Evolutionary conservation across 2,888 invertebrate genomes (phyloP).

Genomic region (Aelia acuminata): DNA sequence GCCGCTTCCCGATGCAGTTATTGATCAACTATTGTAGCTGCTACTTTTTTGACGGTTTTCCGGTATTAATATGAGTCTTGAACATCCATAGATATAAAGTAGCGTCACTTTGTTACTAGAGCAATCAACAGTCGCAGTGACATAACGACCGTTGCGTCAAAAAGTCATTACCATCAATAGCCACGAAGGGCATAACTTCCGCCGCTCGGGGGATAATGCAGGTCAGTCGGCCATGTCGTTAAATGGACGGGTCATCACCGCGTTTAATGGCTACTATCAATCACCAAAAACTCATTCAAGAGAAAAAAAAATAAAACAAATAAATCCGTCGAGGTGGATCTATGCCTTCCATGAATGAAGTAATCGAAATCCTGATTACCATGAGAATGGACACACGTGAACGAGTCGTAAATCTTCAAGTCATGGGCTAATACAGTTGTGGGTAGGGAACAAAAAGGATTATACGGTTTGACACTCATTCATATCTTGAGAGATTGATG

Average conservation of each 20-base stretch:
- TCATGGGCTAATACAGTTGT: neutral
- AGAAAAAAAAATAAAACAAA: neutral
- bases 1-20: slow-evolving; percentile 27
- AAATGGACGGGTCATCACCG: neutral
- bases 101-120: neutral
- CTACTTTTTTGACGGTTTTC: neutral
- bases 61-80: too few relatives aligned
- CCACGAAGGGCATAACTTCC: neutral
- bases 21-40: slow-evolving; percentile 7
- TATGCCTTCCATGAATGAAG: neutral
- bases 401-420: neutral
- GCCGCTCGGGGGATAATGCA: neutral
- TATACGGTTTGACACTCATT: neutral
- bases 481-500: neutral
- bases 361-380: neutral
- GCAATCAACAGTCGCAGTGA: neutral
- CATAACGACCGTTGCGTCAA: neutral
- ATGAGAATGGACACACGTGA: slow-evolving; percentile 20
- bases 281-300: neutral
- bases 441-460: neutral
- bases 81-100: neutral
- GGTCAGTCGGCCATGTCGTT: neutral
- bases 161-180: slow-evolving; percentile 20
- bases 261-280: neutral
- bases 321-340: neutral